Conservation (phyloP, 1,140 invertebrate genomes). For the Euwallacea fornicatus region DNA sequence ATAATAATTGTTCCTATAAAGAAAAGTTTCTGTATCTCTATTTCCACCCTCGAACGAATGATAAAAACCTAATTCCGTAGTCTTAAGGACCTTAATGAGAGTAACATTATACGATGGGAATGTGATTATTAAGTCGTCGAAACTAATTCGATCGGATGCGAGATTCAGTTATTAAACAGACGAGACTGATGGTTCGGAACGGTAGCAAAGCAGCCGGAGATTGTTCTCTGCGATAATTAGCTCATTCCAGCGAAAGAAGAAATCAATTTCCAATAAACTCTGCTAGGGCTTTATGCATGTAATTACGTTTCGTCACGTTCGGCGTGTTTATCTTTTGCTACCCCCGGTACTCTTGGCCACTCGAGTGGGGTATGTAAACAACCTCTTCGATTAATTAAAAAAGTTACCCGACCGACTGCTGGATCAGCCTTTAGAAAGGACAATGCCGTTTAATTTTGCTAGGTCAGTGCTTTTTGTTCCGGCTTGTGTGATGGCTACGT, state of each 20-base stretch:
- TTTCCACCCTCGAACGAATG: no score
- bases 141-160: conserved; percentile 2
- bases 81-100: no score
- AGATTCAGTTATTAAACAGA: not conserved
- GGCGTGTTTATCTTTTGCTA: conserved; percentile 35
- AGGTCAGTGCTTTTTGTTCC: conserved; percentile 23
- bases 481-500: no score
- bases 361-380: conserved; percentile 34
- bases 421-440: conserved; percentile 25
- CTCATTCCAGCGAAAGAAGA: not conserved
- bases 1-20: no score
- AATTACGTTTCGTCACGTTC: conserved; percentile 41
- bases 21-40: no score
- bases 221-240: not conserved
- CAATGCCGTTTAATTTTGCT: conserved; percentile 27
- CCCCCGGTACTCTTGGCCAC: conserved; percentile 23
- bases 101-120: conserved; percentile 3
- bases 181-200: not conserved
- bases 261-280: conserved; percentile 19
- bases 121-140: conserved; percentile 3
- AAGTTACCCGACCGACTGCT: conserved; percentile 25
- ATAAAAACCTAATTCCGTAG: no score
- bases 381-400: conserved; percentile 39
- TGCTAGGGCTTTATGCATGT: conserved; percentile 30
- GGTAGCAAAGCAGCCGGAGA: not conserved